Evolutionary conservation across 2,797 vertebrate genomes (phyloP), one percentile per base, ranked within the genome.

Genomic region (Cottoperca gobio): DNA sequence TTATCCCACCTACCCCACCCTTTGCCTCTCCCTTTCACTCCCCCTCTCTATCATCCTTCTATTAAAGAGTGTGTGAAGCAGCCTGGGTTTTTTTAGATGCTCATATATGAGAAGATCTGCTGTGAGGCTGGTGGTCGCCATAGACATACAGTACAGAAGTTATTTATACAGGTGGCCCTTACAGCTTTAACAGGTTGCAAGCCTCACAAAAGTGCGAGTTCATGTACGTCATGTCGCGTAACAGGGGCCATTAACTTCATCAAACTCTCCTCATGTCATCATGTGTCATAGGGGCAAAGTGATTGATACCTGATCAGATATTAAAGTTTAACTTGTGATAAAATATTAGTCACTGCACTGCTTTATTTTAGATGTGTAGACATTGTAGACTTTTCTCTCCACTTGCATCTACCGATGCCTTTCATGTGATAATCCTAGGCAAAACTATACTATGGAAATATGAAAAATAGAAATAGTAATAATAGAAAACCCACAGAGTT

Each of bases 1-100:
- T 86, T 54, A 73, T 82, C 66, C 67, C 62, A 57, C 87, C 71
- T 72, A 35, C 78, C 37, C 72, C 86, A 43, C 69, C 71, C 55
- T 23, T 65, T 76, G 24, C 79, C 70, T 46, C 67, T 70, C 45
- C 71, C 52, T 62, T 66, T 62, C 61, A 64, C 72, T 52, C 46
- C 17, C 4, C 49, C 70, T 63, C 59, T 67, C 73, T 75, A 87
- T 86, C 84, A 78, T 79, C 75, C 65, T 76, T 61, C 66, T 70
- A 61, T 85, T 88, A 86, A 83, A 81, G 43, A 31, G 19, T 50
- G 48, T 48, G 60, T 65, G 61, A 62, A 50, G 39, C 49, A 49
- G 70, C 2, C 46, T 4, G 55, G 46, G 58, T 43, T 53, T 86
- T 49, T 88, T 78, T 79, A 64, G 57, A 59, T 42, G 39, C 11